Evolutionary conservation across 2,888 invertebrate species (phyloP), one percentile per base, ranked within the genome.

Genomic region (Notodonta dromedarius): DNA sequence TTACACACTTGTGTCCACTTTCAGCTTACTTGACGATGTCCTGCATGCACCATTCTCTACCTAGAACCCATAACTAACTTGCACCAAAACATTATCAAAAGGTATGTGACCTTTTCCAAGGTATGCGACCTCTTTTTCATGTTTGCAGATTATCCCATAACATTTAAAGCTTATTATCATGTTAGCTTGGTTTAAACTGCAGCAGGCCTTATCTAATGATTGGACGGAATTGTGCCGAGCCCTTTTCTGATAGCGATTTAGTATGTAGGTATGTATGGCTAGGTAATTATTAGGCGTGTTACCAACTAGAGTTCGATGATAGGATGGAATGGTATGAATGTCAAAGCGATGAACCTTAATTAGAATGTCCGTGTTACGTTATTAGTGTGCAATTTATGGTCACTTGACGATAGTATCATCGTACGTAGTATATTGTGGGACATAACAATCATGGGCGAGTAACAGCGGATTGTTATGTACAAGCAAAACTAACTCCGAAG

Each of bases 271-370:
- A 78, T 74, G 73, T 83, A 88, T 86, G 85, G 79, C 79, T 86
- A 81, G 81, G 84, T 84, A 88, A 88, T 89, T 90, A 90, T 81
- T 89, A 90, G 85, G 86, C 78, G 84, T 89, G 92, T 90, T 87
- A 90, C 88, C 78, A 86, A 89, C 75, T 88, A 86, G 85, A 85
- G 83, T 86, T 86, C 85, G 81, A 90, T 92, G 91, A 88, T 89
- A 85, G 84, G 86, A 92, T 93, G 90, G 84, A 84, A 92, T 93
- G 90, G 84, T 84, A 93, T 92, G 92, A 93, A 93, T 92, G 92
- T 92, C 93, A 93, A 93, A 93, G 93, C 93, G 90, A 93, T 93
- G 93, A 91, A 91, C 91, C 91, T 90, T 91, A 90, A 90, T 93
- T 91, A 91, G 83, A 93, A 91, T 90, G 90, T 91, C 88, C 87